Evolutionary conservation across 2,113 vertebrate species (phyloP), one percentile per base, ranked within the genome.

Genomic region (Hiodon tergisus): DNA sequence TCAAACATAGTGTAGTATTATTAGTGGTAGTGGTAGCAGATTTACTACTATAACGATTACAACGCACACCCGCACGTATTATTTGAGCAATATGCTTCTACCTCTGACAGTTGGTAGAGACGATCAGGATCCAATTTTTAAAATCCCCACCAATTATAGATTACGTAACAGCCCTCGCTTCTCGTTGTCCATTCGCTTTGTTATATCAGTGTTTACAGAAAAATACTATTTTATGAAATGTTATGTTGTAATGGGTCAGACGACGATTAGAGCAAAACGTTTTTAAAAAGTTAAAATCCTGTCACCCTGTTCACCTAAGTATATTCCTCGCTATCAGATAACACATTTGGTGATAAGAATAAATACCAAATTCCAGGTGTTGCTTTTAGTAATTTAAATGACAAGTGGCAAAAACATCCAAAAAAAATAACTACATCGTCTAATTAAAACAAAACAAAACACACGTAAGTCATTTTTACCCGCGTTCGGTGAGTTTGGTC

Each of bases 91-190:
- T 10, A 10, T 66, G 31, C 61, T 7, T 31, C 61, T 46, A n/a
- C 13, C 14, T 48, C 13, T 14, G n/a, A 53, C 50, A 63, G 50
- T 11, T 62, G 46, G 5, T 47, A 61, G 58, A 72, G 59, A 62
- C 46, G 50, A 63, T 73, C 31, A 63, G 51, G 51, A 11, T 55
- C 5, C 8, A 65, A 65, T 51, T 73, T 65, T 53, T 54, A 74
- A 67, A 74, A 53, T 63, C 67, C 73, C 62, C 63, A 74, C 55
- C 66, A 69, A 5, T 69, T 60, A 68, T n/a, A 53, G 7, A 54
- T 69, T 69, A 76, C 47, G 54, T 70, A 76, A 75, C 73, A 50
- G 48, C 47, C 50, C 13, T 50, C 74, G 51, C 51, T 52, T n/a
- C 47, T 46, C 58, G 67, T n/a, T 48, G 58, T 76, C 59, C 50